Evolutionary conservation across 2,113 vertebrate genomes (phyloP), one percentile per base, ranked within the genome.

Genomic region (Leptobrachium ailaonicum): DNA sequence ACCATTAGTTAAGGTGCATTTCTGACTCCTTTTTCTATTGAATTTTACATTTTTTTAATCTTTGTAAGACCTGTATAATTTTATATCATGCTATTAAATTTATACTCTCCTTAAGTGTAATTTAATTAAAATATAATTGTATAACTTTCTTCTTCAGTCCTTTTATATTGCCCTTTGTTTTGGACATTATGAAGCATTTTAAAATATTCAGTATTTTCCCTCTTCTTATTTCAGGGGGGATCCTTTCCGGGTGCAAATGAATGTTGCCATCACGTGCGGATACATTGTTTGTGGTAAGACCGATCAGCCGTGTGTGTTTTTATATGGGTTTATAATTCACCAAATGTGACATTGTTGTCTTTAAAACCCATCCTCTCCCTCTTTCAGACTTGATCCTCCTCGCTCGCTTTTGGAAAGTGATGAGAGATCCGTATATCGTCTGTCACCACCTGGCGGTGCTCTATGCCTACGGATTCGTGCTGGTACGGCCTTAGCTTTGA

Each of bases 371-470:
- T 50, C 4, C 8, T 50, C 44, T 73, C 3, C 41, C 73, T 72
- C 6, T 60, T 83, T 77, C 73, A 94, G 93, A 95, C 82, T 88
- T 95, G 9, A 82, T 93, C 87, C 88, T 93, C 76, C 89, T 95
- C 2, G 88, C 92, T 1, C 88, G 88, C 71, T 93, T 92, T 88
- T 95, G 94, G 95, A 95, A 85, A 73, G 91, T 90, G 0, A 89
- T 94, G 90, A 92, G 92, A 13, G 94, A 95, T 85, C 80, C 87
- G 40, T 93, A 95, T 85, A 94, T 94, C 6, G 89, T 92, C 2
- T 93, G 92, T 81, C 92, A 95, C 90, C 92, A 94, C 90, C 87
- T 92, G 89, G 90, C 92, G 83, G 94, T 93, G 75, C 91, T 96
- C 62, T 95, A 94, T 41, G 91, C 94, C 56, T 95, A 95, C 20